A percentile compares a stretch with the other conserved stretches of the same genome.
These are phyloP conservation scores for Brachionus paranguensis DNA, from an alignment of 1,140 invertebrate genomes.

Conservation along the genomic window DNA sequence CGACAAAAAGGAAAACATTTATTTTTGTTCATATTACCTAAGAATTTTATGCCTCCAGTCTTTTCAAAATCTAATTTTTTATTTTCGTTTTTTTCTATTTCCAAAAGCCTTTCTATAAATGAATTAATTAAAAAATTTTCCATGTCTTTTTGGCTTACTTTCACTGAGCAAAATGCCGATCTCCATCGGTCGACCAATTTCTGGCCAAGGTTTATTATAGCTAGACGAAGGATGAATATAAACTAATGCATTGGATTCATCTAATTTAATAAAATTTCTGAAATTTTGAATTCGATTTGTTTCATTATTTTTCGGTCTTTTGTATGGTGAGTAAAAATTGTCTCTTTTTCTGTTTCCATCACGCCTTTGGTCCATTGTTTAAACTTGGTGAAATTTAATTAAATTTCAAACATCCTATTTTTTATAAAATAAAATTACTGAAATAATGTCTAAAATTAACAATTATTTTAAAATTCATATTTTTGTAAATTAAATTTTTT, in stretches of 20 bases:
- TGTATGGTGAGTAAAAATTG: background rate
- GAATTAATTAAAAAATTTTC: background rate
- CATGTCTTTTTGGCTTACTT: background rate
- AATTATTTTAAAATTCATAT: no score
- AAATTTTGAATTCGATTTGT: background rate
- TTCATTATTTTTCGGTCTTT: background rate
- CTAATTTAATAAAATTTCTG: background rate
- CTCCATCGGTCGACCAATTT: background rate
- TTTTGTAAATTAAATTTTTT: no score
- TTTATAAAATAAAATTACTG: no score
- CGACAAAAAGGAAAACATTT: background rate
- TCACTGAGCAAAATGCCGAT: background rate
- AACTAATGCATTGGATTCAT: constrained; percentile 8
- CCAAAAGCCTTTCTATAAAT: background rate
- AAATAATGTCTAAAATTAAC: no score
- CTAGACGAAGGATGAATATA: background rate
- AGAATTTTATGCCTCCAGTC: constrained; percentile 5
- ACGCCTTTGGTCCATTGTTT: background rate
- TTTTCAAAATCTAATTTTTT: constrained; percentile 3
- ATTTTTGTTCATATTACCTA: background rate
- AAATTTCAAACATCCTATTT: no score
- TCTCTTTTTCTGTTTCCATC: background rate
- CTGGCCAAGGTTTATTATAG: background rate
- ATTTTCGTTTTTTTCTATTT: background rate
- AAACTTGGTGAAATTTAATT: no score